A percentile compares a stretch with the other conserved stretches of the same genome.
Conservation (phyloP, 2,888 invertebrate species). For the Masnerella sp. region DNA sequence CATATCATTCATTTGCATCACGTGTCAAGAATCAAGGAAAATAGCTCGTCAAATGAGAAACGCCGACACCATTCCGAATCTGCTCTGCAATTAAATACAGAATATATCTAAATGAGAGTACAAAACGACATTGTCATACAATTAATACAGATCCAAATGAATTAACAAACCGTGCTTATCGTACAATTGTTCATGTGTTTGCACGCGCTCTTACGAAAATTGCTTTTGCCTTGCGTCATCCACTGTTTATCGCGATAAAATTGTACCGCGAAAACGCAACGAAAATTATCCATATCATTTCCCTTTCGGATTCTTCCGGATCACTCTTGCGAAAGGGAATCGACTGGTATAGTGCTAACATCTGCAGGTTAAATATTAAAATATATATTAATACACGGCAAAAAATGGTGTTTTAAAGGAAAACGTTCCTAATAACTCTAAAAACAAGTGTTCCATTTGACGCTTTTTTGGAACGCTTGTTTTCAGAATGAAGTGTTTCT, state of each 20-base stretch:
- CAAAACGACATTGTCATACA: conserved; percentile 50
- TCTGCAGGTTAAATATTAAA: too few species aligned
- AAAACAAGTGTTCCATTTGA: too few species aligned
- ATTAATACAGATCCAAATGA: conserved; percentile 44
- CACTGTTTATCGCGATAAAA: conserved; percentile 56
- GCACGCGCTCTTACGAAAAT: conserved; percentile 71
- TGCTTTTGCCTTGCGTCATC: conserved; percentile 74
- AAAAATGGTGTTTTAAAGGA: too few species aligned
- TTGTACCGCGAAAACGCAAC: conserved; percentile 36
- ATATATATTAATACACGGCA: too few species aligned
- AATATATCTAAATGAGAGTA: conserved; percentile 41
- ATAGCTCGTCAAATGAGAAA: conserved; percentile 32
- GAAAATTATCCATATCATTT: conserved; percentile 27
- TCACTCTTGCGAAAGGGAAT: too few species aligned
- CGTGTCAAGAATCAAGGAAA: conserved; percentile 49
- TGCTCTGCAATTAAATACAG: conserved; percentile 39
- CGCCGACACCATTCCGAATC: conserved; percentile 42
- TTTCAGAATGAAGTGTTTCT: too few species aligned
- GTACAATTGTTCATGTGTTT: conserved; percentile 43
- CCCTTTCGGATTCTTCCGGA: conserved; percentile 33
- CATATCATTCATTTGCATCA: conserved; percentile 47
- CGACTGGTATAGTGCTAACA: too few species aligned
- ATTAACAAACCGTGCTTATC: conserved; percentile 54
- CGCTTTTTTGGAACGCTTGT: too few species aligned
- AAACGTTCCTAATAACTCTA: too few species aligned